These are phyloP conservation scores for Acestrorhynchus altus DNA, from an alignment of 2,797 vertebrate species.

Conservation along the genomic window DNA sequence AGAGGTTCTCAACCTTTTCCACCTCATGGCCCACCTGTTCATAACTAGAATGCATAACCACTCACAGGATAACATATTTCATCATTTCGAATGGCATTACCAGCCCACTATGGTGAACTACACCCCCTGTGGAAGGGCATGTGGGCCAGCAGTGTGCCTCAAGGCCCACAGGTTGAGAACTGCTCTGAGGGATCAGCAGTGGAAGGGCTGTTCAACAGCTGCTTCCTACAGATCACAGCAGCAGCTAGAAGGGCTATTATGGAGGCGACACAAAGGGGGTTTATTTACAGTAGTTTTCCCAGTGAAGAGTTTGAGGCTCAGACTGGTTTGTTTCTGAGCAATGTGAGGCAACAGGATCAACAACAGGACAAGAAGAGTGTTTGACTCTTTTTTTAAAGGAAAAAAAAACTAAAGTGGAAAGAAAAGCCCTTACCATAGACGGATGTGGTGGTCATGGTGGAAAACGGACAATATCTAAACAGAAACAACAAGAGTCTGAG, in stretches of 20 bases:
- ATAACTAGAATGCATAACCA: too few relatives aligned
- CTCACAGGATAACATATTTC: too few relatives aligned
- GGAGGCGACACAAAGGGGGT: not conserved
- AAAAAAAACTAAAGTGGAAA: conserved; percentile 6
- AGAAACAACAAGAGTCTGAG: conserved; percentile 6
- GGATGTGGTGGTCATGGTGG: conserved; percentile 29
- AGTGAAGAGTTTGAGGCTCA: not conserved
- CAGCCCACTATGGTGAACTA: too few relatives aligned
- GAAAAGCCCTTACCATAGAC: conserved; percentile 21
- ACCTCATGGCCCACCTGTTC: too few relatives aligned
- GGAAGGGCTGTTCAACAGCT: not conserved
- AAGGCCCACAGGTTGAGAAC: too few relatives aligned
- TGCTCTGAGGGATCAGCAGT: not conserved
- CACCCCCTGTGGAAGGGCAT: too few relatives aligned
- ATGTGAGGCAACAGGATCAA: not conserved
- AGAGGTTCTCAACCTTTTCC: too few relatives aligned
- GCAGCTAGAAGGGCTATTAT: not conserved
- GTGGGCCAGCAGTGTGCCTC: too few relatives aligned
- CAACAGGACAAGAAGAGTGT: too few relatives aligned
- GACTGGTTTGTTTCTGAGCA: not conserved
- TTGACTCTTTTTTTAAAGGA: not conserved
- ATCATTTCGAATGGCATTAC: too few relatives aligned
- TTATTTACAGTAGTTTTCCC: not conserved
- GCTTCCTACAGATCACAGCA: not conserved
- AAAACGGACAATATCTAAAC: not conserved